phyloP scores from a whole-genome alignment of 2,888 invertebrate genomes.

The Tryphoninae sp. region DNA sequence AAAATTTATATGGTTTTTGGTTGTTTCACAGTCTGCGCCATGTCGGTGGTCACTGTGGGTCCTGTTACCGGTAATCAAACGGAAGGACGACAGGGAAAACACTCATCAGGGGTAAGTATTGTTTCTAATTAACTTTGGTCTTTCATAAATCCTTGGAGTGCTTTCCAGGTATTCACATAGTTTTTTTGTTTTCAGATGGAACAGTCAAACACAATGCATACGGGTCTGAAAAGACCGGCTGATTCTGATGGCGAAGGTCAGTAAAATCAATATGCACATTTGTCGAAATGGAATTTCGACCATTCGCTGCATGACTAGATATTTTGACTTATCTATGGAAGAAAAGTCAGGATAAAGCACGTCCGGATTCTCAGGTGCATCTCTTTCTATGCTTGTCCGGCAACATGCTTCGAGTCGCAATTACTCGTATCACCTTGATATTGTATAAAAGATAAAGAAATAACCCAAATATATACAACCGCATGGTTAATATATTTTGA shows the following conservation, averaged over 20 bases:
- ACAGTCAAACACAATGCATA: slow-evolving; percentile 67
- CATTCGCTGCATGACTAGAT: slow-evolving; percentile 15
- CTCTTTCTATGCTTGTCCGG: no score
- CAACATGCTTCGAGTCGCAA: no score
- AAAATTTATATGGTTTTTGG: slow-evolving; percentile 9
- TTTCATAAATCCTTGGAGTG: not conserved
- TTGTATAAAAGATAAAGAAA: no score
- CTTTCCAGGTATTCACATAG: not conserved
- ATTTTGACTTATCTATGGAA: not conserved
- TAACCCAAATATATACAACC: no score
- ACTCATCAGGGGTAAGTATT: slow-evolving; percentile 68
- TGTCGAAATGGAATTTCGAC: not conserved
- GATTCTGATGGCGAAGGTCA: slow-evolving; percentile 76
- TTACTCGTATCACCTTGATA: no score
- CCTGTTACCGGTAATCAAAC: slow-evolving; percentile 61
- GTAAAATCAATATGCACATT: slow-evolving; percentile 49
- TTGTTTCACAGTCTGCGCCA: slow-evolving; percentile 66
- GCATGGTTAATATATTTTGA: no score
- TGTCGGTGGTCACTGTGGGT: slow-evolving; percentile 61
- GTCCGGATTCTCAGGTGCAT: no score
- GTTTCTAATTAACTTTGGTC: slow-evolving; percentile 45
- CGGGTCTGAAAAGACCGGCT: slow-evolving; percentile 71
- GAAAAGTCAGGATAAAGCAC: not conserved
- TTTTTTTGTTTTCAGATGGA: slow-evolving; percentile 69
- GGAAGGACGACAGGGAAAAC: slow-evolving; percentile 67